Evolutionary conservation across 2,113 vertebrate genomes (phyloP).

Genomic region (Boleophthalmus pectinirostris): DNA sequence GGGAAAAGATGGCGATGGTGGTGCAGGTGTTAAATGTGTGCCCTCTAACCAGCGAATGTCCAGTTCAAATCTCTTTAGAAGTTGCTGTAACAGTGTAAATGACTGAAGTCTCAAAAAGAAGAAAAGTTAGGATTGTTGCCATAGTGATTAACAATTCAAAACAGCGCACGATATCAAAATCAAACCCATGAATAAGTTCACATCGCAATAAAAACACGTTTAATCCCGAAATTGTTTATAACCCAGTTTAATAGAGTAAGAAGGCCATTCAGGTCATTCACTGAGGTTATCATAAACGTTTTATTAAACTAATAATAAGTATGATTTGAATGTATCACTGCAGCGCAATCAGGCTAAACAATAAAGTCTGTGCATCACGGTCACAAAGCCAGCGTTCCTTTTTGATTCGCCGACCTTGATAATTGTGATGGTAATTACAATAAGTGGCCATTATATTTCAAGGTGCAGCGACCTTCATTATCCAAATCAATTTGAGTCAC

Average conservation of each 20-base stretch:
- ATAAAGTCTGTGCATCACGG: conserved; percentile 45
- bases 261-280: neutral
- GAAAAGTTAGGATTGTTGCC: no score
- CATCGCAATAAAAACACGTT: no score
- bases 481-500: conserved; percentile 80
- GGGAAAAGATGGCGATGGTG: no score
- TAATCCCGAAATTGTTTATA: neutral
- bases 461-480: conserved; percentile 80
- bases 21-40: no score
- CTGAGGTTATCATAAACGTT: neutral
- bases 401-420: conserved; percentile 78
- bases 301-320: conserved; percentile 2
- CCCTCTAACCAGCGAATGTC: no score
- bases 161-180: no score
- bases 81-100: no score
- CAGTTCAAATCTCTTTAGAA: no score
- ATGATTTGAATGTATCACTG: conserved; percentile 7
- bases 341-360: conserved; percentile 26
- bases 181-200: no score
- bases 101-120: no score
- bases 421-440: conserved; percentile 82
- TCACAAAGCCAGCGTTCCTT: conserved; percentile 67
- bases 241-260: neutral
- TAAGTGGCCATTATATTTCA: conserved; percentile 83
- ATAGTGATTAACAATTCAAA: no score